Base-by-base conservation (phyloP, 2,113 vertebrate genomes). In the Archocentrus centrarchus region DNA sequence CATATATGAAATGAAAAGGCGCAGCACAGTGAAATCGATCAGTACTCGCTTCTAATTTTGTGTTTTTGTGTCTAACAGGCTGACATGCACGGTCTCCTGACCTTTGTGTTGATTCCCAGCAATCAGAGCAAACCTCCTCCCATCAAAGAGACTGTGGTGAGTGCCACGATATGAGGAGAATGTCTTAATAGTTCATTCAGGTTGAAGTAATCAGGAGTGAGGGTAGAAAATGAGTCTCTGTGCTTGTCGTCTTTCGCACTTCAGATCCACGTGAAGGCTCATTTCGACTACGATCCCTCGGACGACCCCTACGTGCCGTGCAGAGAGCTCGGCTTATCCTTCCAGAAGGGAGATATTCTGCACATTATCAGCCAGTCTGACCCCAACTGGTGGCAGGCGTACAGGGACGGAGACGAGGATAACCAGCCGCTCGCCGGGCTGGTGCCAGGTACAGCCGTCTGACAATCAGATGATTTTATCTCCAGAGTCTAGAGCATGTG, bases 351-450 rank as follows among this genome's bases (percentile, higher is more conserved):
- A 37, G 98, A 99, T 76, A 99, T 99, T 79, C 98, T 99, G 44
- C 98, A 99, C 91, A 97, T 99, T 20, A 99, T 99, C 89, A 99
- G 98, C 92, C 98, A 99, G 91, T 96, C 98, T 39, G 98, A 99
- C 93, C 98, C 98, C 86, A 99, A 99, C 93, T 99, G 98, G 98
- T 99, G 98, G 98, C 98, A 99, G 90, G 98, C 98, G 18, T 99
- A 99, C 94, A 94, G 98, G 91, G 98, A 99, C 32, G 98, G 98
- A 9, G 98, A 99, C 47, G 98, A 99, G 94, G 98, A 99, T 60
- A 99, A 99, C 86, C 98, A 99, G 76, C 98, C 98, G 2, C 88
- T 99, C 9, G 98, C 98, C 20, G 98, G 98, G 53, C 97, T 99
- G 11, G 96, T 99, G 77, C 98, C 98, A 96, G 98, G 98, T 99